These are phyloP conservation scores for Epizoanthus illoricatus DNA, from an alignment of 92 coral and sea anemone species.

Conservation along the genomic window DNA sequence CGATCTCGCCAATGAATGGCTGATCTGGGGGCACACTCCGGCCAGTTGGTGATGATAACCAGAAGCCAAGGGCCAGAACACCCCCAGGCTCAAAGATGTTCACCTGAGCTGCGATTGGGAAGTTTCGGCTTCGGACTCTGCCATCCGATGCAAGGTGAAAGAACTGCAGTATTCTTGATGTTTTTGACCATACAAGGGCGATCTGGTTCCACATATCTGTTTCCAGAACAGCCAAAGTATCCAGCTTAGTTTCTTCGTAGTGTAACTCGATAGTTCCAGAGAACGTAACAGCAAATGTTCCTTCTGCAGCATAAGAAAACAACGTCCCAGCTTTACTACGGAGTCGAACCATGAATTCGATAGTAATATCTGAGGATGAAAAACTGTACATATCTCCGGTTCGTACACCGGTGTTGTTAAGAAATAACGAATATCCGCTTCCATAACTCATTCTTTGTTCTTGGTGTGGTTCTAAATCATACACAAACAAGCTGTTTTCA, in stretches of 20 bases:
- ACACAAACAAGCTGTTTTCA: constrained; percentile 46
- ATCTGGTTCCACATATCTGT: constrained; percentile 50
- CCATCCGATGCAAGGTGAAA: constrained; percentile 49
- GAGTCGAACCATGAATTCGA: constrained; percentile 55
- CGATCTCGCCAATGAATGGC: constrained; percentile 56
- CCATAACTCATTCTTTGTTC: constrained; percentile 42
- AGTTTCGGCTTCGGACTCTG: constrained; percentile 56
- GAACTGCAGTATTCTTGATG: constrained; percentile 51
- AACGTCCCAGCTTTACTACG: constrained; percentile 49
- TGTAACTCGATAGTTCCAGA: constrained; percentile 45
- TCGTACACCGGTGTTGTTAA: constrained; percentile 55
- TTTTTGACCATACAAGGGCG: constrained; percentile 60
- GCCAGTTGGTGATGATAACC: constrained; percentile 55
- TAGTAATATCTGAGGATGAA: constrained; percentile 58
- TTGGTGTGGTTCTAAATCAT: constrained; percentile 22
- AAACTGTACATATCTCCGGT: constrained; percentile 48
- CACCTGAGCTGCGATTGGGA: constrained; percentile 49
- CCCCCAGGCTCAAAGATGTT: constrained; percentile 69
- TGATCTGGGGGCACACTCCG: constrained; percentile 28
- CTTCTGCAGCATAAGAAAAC: constrained; percentile 58
- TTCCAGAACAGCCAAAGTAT: constrained; percentile 53
- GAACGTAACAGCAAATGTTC: constrained; percentile 57
- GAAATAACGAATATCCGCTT: constrained; percentile 52
- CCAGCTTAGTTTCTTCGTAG: constrained; percentile 43
- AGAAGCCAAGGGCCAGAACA: constrained; percentile 61